phyloP scores from a whole-genome alignment of 2,113 vertebrate species.

The Sinosuthora webbiana region DNA sequence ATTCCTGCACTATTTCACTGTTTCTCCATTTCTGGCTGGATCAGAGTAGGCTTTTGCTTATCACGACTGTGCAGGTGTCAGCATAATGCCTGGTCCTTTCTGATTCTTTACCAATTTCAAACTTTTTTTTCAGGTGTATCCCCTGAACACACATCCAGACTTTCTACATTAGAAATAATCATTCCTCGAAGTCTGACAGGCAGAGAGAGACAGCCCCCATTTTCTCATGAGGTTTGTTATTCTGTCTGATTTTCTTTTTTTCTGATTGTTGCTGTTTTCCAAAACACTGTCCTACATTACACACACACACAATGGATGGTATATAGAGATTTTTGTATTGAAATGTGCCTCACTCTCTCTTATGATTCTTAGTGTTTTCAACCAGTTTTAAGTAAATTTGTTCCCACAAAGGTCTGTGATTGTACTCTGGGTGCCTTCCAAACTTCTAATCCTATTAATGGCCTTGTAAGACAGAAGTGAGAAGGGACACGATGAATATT shows the following conservation, averaged over 20 bases:
- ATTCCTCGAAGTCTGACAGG: slow-evolving; percentile 12
- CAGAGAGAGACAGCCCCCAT: not conserved
- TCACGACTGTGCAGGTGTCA: not conserved
- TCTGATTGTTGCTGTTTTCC: not conserved
- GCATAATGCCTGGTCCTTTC: not conserved
- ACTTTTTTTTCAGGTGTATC: slow-evolving; percentile 28
- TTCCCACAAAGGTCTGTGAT: not conserved
- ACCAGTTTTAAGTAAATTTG: not conserved
- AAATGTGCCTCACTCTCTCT: not conserved
- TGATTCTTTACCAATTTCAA: not conserved
- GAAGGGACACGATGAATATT: not conserved
- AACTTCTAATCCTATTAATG: not conserved
- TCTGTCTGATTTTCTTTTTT: not conserved
- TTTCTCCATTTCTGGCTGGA: not conserved
- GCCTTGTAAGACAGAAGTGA: not conserved
- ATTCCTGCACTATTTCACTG: not conserved
- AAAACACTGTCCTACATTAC: not conserved
- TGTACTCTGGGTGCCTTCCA: not conserved
- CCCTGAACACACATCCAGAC: not conserved
- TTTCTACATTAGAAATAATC: slow-evolving; percentile 45
- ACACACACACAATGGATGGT: not conserved
- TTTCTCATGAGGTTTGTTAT: slow-evolving; percentile 49
- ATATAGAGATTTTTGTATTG: not conserved
- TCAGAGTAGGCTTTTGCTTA: not conserved
- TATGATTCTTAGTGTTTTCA: not conserved